Evolutionary conservation across 2,888 invertebrate genomes (phyloP).

Genomic region (Caenorhabditis sp.): DNA sequence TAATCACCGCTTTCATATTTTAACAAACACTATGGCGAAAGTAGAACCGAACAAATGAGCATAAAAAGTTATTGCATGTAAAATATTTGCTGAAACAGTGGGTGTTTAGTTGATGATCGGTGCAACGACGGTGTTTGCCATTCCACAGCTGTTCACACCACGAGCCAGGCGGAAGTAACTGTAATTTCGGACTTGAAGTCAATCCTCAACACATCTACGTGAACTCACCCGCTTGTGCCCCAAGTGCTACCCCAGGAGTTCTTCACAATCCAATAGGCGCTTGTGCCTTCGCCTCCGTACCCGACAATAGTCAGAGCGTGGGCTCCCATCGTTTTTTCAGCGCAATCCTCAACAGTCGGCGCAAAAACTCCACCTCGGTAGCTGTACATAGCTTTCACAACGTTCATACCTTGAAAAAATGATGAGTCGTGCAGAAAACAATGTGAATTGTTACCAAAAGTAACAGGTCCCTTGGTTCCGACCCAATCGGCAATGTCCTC

Average conservation of each 20-base stretch:
- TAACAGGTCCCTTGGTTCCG: constrained; percentile 69
- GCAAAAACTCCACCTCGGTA: constrained; percentile 72
- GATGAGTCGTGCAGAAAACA: too few relatives aligned
- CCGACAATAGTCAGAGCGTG: constrained; percentile 74
- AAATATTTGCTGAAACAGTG: too few relatives aligned
- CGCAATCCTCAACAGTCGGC: constrained; percentile 63
- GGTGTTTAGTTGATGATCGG: constrained; percentile 52
- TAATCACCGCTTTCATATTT: too few relatives aligned
- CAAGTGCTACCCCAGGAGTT: constrained; percentile 72
- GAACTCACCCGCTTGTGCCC: constrained; percentile 64
- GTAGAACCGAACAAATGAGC: background rate
- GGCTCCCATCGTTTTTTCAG: constrained; percentile 64
- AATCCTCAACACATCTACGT: background rate
- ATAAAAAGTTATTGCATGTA: too few relatives aligned
- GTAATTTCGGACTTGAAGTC: constrained; percentile 1
- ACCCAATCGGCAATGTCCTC: constrained; percentile 72
- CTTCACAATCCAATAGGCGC: constrained; percentile 71
- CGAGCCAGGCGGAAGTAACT: constrained; percentile 68
- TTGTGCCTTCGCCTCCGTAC: constrained; percentile 65
- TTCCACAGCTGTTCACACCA: constrained; percentile 72
- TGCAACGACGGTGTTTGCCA: constrained; percentile 61
- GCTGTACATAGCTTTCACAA: constrained; percentile 68
- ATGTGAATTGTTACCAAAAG: constrained; percentile 59
- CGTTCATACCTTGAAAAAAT: constrained; percentile 69
- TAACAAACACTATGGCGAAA: background rate